Conservation (phyloP, 2,797 vertebrate genomes). For the Harpagifer antarcticus region DNA sequence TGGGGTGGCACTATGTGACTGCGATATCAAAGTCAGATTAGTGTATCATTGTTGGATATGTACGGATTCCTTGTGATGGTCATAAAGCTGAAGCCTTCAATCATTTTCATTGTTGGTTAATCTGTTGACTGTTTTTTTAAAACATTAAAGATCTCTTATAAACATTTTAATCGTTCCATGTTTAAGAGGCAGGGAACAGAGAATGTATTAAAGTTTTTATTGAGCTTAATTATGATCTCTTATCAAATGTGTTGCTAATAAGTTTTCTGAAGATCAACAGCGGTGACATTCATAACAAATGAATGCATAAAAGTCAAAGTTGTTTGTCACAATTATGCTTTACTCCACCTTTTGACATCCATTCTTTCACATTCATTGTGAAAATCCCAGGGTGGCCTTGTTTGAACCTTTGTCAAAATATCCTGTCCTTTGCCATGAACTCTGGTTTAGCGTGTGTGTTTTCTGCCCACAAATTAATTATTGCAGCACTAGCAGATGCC, state of each 20-base stretch:
- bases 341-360: slow-evolving; percentile 1
- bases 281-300: neutral
- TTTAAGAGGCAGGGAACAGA: neutral
- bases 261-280: neutral
- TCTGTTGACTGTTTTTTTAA: slow-evolving; percentile 7
- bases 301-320: neutral
- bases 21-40: slow-evolving; percentile 37
- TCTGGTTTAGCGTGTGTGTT: slow-evolving; percentile 52
- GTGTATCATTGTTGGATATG: slow-evolving; percentile 25
- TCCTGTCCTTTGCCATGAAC: slow-evolving; percentile 77
- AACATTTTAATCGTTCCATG: neutral
- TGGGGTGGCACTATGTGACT: slow-evolving; percentile 50
- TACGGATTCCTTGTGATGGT: neutral
- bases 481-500: slow-evolving; percentile 77
- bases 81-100: neutral
- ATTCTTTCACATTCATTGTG: slow-evolving; percentile 23
- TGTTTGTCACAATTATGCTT: slow-evolving; percentile 15
- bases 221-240: neutral
- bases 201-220: neutral
- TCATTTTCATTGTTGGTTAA: neutral
- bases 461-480: slow-evolving; percentile 74
- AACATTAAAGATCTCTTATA: neutral
- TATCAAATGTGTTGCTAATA: neutral
- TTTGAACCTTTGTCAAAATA: slow-evolving; percentile 64
- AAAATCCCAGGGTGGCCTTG: slow-evolving; percentile 26